These are phyloP conservation scores for Morus bassanus DNA, from an alignment of 2,797 vertebrate genomes.

Conservation along the genomic window DNA sequence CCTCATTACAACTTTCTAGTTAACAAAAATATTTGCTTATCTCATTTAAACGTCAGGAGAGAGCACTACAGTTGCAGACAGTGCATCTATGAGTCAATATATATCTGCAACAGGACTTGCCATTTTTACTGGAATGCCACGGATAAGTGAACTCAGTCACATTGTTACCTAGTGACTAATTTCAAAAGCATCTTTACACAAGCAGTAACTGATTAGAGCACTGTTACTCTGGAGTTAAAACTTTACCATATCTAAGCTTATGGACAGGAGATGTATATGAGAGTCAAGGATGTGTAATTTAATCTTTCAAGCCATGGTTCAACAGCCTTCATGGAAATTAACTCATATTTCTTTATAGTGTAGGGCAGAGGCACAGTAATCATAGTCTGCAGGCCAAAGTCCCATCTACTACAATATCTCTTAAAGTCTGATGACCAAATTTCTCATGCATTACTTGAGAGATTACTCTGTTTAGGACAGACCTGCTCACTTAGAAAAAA, in stretches of 20 bases:
- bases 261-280: not conserved
- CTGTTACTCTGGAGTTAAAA: conserved; percentile 16
- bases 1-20: conserved; percentile 6
- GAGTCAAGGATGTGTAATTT: not conserved
- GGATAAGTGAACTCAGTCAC: conserved; percentile 35
- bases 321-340: not conserved
- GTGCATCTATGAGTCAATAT: not conserved
- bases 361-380: not conserved
- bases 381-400: not conserved
- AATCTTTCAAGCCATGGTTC: not conserved
- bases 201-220: conserved; percentile 19
- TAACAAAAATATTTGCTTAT: conserved; percentile 47
- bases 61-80: not conserved
- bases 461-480: not conserved
- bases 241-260: not conserved
- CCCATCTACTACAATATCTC: not conserved
- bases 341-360: not conserved
- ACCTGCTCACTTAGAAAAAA: not conserved
- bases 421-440: not conserved
- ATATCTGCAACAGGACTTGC: not conserved
- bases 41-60: not conserved
- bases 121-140: conserved; percentile 44
- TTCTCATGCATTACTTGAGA: not conserved
- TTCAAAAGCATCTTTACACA: conserved; percentile 42
- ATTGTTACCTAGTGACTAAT: conserved; percentile 52